Evolutionary conservation across 2,888 invertebrate genomes (phyloP).

Genomic region (Chrysolina oricalcia): DNA sequence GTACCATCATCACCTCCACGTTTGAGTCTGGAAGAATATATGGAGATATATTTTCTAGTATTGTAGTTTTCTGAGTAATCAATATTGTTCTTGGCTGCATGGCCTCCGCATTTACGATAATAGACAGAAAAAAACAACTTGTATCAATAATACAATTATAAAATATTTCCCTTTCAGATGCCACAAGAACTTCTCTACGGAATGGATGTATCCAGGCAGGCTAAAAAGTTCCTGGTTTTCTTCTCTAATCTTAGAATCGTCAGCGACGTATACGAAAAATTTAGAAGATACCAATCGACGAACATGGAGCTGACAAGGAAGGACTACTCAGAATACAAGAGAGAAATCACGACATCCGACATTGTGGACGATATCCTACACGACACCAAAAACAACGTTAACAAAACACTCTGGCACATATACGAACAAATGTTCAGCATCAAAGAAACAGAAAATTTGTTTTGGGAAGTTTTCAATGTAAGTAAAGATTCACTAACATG

Average conservation of each 20-base stretch:
- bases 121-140: background rate
- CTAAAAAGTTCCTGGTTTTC: constrained; percentile 50
- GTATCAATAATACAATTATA: too few relatives aligned
- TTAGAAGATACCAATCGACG: constrained; percentile 45
- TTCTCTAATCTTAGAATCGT: constrained; percentile 52
- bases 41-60: too few relatives aligned
- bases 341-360: constrained; percentile 41
- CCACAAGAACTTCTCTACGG: constrained; percentile 55
- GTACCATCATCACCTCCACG: too few relatives aligned
- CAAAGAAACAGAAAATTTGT: constrained; percentile 41
- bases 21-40: too few relatives aligned
- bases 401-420: constrained; percentile 50
- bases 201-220: constrained; percentile 47
- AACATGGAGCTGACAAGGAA: constrained; percentile 38
- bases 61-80: too few relatives aligned
- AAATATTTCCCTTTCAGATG: constrained; percentile 46
- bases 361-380: constrained; percentile 55
- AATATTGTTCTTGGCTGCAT: too few relatives aligned
- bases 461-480: constrained; percentile 50
- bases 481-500: constrained; percentile 27
- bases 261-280: constrained; percentile 56
- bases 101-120: background rate
- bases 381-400: constrained; percentile 51
- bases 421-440: constrained; percentile 47
- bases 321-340: constrained; percentile 36